These are phyloP conservation scores for Heloderma charlesbogerti DNA, from an alignment of 2,113 vertebrate species.

Conservation along the genomic window DNA sequence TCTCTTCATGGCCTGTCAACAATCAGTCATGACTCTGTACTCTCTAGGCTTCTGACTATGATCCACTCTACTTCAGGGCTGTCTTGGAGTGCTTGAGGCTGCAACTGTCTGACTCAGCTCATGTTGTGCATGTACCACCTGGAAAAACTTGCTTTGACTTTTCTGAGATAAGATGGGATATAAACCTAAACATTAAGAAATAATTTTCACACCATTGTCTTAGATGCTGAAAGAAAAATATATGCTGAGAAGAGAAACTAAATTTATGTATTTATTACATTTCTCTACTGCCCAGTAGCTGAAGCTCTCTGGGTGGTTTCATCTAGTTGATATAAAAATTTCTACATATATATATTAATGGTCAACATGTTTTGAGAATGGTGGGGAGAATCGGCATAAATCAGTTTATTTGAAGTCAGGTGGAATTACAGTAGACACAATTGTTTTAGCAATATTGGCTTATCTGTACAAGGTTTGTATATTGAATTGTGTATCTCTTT, in stretches of 20 bases:
- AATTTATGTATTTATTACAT: neutral
- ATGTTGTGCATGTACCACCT: neutral
- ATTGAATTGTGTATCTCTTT: neutral
- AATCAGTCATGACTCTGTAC: neutral
- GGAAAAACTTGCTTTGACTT: neutral
- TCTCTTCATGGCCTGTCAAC: neutral
- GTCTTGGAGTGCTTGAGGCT: neutral
- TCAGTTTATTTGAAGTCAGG: neutral
- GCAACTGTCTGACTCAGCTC: neutral
- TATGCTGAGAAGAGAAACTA: neutral
- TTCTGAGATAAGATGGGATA: neutral
- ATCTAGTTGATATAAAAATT: neutral
- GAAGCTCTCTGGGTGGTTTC: too few species aligned
- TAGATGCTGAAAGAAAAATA: neutral
- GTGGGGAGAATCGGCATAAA: neutral
- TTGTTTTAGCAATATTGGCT: neutral
- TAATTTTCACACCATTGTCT: neutral
- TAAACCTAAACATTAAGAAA: neutral
- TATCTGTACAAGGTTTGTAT: neutral
- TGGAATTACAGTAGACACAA: too few species aligned
- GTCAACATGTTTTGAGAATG: neutral
- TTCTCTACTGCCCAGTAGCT: too few species aligned
- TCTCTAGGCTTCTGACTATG: neutral
- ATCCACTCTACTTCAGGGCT: neutral
- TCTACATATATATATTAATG: neutral